Conservation (phyloP, 2,113 vertebrate species). For the Hypanus sabinus region DNA sequence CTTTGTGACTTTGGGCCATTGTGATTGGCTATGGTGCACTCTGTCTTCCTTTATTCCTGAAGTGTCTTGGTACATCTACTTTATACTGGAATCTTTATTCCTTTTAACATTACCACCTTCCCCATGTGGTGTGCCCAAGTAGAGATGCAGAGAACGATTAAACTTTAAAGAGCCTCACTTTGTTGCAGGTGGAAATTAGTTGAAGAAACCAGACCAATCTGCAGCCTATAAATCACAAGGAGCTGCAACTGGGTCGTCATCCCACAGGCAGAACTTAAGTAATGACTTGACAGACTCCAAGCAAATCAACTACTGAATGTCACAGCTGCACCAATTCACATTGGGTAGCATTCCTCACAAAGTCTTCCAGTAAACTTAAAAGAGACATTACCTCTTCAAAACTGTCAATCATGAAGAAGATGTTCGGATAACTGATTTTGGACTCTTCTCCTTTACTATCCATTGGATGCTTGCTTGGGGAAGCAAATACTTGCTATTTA, state of each 20-base stretch:
- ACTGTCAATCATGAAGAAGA: conserved; percentile 99
- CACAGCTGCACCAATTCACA: background rate
- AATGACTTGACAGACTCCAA: background rate
- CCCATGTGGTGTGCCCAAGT: background rate
- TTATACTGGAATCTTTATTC: background rate
- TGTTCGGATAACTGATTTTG: conserved; percentile 98
- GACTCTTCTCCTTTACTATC: conserved; percentile 98
- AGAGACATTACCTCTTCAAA: conserved; percentile 81
- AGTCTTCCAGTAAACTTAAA: background rate
- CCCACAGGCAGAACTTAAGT: background rate
- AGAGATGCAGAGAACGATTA: background rate
- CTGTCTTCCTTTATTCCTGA: background rate
- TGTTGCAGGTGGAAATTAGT: background rate
- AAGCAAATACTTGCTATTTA: conserved; percentile 87
- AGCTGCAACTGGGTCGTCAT: background rate
- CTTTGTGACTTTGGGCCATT: too few species aligned
- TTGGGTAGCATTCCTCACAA: background rate
- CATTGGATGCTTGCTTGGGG: conserved; percentile 95
- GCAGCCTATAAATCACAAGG: background rate
- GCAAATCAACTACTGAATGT: background rate
- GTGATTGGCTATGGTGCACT: too few species aligned
- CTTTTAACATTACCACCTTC: background rate
- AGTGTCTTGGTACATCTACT: background rate
- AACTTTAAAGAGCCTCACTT: background rate
- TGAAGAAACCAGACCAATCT: background rate